These are phyloP conservation scores for Monarcha castaneiventris DNA, from an alignment of 2,113 vertebrate species.

Conservation along the genomic window DNA sequence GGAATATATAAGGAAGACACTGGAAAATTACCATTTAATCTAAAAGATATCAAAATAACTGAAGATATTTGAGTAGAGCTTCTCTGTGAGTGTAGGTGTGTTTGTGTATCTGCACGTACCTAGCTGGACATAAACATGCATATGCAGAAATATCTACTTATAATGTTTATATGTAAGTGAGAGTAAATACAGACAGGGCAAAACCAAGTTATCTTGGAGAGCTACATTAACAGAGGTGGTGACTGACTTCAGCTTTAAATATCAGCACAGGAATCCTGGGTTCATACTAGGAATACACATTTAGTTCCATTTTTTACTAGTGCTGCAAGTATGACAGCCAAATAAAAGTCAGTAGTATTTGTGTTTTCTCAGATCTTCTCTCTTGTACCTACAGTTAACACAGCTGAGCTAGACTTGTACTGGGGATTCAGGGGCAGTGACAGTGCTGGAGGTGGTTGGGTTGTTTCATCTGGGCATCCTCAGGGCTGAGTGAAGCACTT, in stretches of 20 bases:
- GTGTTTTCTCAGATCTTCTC: background rate
- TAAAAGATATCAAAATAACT: background rate
- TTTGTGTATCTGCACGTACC: background rate
- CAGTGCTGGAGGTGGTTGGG: fast-evolving
- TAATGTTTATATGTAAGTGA: background rate
- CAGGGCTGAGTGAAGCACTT: background rate
- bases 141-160: background rate
- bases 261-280: background rate
- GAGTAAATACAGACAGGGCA: background rate
- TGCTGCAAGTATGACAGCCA: background rate
- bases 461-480: background rate
- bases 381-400: background rate
- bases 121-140: background rate
- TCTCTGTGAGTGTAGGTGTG: background rate
- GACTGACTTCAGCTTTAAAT: background rate
- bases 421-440: background rate
- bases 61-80: background rate
- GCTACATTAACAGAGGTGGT: background rate
- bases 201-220: background rate
- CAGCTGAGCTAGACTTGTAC: background rate
- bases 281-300: background rate
- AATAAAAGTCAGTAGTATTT: background rate
- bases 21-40: background rate
- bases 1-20: background rate
- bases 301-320: background rate